phyloP scores from a whole-genome alignment of 2,797 vertebrate species.

The Picus viridis region DNA sequence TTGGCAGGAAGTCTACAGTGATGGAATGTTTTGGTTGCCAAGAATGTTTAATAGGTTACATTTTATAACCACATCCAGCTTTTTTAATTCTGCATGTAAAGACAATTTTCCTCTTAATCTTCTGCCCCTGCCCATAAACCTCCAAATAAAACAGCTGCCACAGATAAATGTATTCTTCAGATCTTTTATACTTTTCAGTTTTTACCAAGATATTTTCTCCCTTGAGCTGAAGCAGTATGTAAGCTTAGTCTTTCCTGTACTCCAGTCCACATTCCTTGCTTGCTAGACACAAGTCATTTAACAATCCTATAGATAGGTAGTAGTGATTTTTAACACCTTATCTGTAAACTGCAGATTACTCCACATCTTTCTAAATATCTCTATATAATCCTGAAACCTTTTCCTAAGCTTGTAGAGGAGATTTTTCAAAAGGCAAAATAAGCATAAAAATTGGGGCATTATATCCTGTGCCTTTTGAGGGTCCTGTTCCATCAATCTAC shows the following conservation, averaged over 20 bases:
- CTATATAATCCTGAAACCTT: constrained; percentile 21
- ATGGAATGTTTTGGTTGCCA: background rate
- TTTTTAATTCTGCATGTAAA: constrained; percentile 22
- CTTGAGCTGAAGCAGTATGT: constrained; percentile 22
- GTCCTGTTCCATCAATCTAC: background rate
- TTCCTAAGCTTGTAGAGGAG: background rate
- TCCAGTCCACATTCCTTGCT: constrained; percentile 48
- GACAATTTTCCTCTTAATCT: constrained; percentile 24
- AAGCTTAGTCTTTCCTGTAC: constrained; percentile 38
- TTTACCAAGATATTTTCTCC: constrained; percentile 12
- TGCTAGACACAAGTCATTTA: constrained; percentile 36
- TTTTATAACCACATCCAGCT: constrained; percentile 26
- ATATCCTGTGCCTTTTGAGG: background rate
- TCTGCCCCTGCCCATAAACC: constrained; percentile 11
- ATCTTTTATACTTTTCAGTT: constrained; percentile 25
- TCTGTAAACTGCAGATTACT: constrained; percentile 33
- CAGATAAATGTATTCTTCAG: constrained; percentile 47
- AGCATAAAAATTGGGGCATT: background rate
- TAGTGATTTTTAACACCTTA: constrained; percentile 44
- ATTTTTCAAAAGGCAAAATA: background rate
- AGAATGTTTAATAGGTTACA: constrained; percentile 10
- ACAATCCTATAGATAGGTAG: constrained; percentile 3
- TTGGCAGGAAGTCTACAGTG: background rate
- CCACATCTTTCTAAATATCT: constrained; percentile 6
- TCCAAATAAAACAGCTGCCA: constrained; percentile 39